phyloP scores from a whole-genome alignment of 2,888 invertebrate genomes.

The Gisinianus flammeolus region DNA sequence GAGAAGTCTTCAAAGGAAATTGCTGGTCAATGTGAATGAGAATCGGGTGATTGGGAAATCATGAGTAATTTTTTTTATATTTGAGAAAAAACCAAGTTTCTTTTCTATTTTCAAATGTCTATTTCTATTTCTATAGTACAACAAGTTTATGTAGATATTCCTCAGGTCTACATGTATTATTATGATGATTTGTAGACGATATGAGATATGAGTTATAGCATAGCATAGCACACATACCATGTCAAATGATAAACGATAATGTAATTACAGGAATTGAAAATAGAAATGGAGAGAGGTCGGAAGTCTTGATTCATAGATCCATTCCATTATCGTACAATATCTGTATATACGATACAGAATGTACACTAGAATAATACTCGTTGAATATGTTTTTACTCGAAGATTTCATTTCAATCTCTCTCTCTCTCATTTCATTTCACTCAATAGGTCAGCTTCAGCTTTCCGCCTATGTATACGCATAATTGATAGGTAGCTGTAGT shows the following conservation, averaged over 20 bases:
- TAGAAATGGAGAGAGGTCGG: too few relatives aligned
- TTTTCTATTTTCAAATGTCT: too few relatives aligned
- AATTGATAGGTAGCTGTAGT: background rate
- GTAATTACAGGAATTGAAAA: too few relatives aligned
- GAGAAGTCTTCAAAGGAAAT: slow-evolving; percentile 19
- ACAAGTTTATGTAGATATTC: background rate
- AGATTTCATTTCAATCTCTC: slow-evolving; percentile 5
- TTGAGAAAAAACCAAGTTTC: too few relatives aligned
- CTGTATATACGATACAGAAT: background rate
- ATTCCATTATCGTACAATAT: background rate
- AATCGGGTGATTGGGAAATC: slow-evolving; percentile 25
- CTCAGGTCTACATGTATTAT: background rate
- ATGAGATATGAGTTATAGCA: background rate
- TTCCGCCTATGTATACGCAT: background rate
- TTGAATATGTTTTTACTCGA: background rate
- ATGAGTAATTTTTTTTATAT: background rate
- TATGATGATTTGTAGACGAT: background rate
- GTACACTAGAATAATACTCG: background rate
- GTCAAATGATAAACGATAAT: too few relatives aligned
- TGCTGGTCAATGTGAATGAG: background rate
- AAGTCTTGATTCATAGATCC: too few relatives aligned
- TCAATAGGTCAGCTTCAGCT: slow-evolving; percentile 24
- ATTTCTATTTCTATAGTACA: background rate
- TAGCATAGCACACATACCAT: too few relatives aligned
- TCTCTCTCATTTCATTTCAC: background rate